Evolutionary conservation across 2,113 vertebrate species (phyloP).

Genomic region (Tachysurus fulvidraco): DNA sequence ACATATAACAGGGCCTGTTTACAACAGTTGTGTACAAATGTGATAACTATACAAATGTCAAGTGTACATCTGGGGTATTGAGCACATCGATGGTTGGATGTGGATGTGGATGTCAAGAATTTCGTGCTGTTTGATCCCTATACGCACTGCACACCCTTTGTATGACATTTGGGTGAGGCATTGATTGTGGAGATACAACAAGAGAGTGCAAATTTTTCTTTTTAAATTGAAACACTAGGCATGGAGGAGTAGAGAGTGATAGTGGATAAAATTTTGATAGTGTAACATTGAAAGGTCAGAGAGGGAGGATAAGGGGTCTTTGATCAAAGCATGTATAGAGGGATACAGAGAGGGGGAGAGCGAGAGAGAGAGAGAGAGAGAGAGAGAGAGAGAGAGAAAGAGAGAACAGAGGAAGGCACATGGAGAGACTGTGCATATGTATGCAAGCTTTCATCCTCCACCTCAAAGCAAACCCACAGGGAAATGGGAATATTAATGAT

Average conservation of each 20-base stretch:
- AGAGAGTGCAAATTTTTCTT: slow-evolving; percentile 17
- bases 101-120: not conserved
- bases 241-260: slow-evolving; percentile 17
- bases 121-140: not conserved
- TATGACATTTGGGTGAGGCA: slow-evolving; percentile 16
- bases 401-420: no score
- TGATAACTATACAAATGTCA: not conserved
- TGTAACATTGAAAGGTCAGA: slow-evolving; percentile 44
- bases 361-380: not conserved
- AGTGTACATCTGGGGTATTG: not conserved
- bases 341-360: not conserved
- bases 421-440: not conserved
- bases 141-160: not conserved
- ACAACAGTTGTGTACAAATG: not conserved
- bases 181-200: not conserved
- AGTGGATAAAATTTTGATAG: slow-evolving; percentile 4
- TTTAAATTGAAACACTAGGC: not conserved
- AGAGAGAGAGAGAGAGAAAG: slow-evolving; percentile 7
- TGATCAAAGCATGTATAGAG: slow-evolving; percentile 33
- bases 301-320: slow-evolving; percentile 31
- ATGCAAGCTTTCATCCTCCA: not conserved
- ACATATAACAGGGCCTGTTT: not conserved
- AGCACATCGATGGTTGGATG: not conserved
- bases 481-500: not conserved
- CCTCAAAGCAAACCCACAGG: not conserved